Evolutionary conservation across 2,888 invertebrate species (phyloP), one percentile per base, ranked within the genome.

Genomic region (Nephrotoma flavescens): DNA sequence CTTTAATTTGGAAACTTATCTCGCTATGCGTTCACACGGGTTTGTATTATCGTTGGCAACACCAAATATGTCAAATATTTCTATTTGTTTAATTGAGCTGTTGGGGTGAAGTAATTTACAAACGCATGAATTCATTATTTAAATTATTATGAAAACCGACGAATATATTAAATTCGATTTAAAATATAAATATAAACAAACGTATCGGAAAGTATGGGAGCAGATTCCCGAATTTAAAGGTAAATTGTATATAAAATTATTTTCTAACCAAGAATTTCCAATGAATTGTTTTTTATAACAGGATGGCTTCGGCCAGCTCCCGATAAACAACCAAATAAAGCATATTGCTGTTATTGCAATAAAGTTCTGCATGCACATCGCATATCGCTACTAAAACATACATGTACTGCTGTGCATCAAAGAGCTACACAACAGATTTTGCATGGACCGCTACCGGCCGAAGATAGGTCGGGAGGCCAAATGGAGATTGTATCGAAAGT

Each of bases 301-400:
- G 94, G 93, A 88, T 94, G 94, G 94, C 89, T 94, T 57, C 91
- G 92, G 87, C 92, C 92, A 11, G 93, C 93, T 15, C 92, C 92
- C 41, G 91, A 92, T 88, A 91, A 93, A 90, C 71, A 71, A 9
- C 92, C 93, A 1, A 93, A 93, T 5, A 91, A 93, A 89, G 94
- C 94, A 9, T 94, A 91, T 88, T 94, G 94, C 89, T 91, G 91
- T 41, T 93, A 92, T 88, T 94, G 94, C 88, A 92, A 93, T 87
- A 93, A 93, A 89, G 92, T 93, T 86, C 90, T 94, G 42, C 94
- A 94, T 89, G 94, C 94, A 4, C 94, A 94, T 90, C 91, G 94
- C 87, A 89, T 94, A 11, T 94, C 93, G 86, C 90, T 94, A 71
- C 88, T 94, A 83, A 94, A 94, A 88, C 94, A 94, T 88, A 94